A percentile compares a stretch with the other conserved stretches of the same genome.
Evolutionary conservation across 2,113 vertebrate species (phyloP).

Genomic region (Bubo blakistoni): DNA sequence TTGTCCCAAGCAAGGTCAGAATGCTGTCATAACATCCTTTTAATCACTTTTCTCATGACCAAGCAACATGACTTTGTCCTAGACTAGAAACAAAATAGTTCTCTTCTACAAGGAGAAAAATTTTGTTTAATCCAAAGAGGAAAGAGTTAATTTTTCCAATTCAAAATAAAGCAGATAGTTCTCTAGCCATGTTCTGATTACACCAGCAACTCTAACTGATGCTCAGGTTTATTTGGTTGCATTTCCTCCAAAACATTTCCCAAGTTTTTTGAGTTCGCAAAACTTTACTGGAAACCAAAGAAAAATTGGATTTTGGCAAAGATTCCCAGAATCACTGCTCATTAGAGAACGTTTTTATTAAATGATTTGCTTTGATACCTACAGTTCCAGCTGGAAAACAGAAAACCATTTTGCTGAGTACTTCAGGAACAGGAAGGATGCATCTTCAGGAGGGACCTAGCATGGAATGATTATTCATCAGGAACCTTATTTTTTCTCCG

Average conservation of each 20-base stretch:
- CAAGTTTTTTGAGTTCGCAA: background rate
- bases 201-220: background rate
- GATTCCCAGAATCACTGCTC: background rate
- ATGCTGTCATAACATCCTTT: background rate
- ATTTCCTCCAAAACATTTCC: background rate
- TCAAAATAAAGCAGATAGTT: background rate
- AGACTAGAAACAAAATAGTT: background rate
- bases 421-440: background rate
- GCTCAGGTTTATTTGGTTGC: background rate
- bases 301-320: background rate
- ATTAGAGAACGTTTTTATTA: background rate
- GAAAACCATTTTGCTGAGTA: background rate
- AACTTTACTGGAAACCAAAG: background rate
- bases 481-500: background rate
- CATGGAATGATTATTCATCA: background rate
- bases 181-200: background rate
- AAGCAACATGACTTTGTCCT: background rate
- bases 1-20: background rate
- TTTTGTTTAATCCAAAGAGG: background rate
- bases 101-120: background rate
- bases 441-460: background rate
- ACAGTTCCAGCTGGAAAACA: background rate
- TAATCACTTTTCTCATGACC: background rate
- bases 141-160: background rate
- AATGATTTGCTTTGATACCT: background rate